A percentile compares a stretch with the other conserved stretches of the same genome.
Conservation (phyloP, 2,797 vertebrate genomes). For the Numenius phaeopus region DNA sequence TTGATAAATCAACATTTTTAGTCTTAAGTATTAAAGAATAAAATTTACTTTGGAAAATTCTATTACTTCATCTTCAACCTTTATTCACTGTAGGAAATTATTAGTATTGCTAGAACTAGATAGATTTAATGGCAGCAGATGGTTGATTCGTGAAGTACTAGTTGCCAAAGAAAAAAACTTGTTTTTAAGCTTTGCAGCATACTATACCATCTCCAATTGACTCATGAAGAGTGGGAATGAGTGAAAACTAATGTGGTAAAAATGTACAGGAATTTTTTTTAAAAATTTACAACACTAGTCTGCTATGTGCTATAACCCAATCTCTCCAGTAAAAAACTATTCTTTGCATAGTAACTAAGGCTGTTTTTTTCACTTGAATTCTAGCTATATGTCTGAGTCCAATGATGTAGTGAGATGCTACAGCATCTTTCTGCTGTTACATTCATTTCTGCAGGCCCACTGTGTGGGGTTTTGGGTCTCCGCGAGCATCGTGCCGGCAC, state of each 20-base stretch:
- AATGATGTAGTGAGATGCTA: background rate
- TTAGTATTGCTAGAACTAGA: conserved; percentile 55
- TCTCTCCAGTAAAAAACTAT: background rate
- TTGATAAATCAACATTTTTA: conserved; percentile 21
- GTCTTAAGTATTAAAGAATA: conserved; percentile 4
- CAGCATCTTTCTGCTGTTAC: background rate
- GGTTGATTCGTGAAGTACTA: conserved; percentile 63
- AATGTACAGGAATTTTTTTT: conserved; percentile 28
- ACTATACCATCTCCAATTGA: conserved; percentile 61
- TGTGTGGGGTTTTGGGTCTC: background rate
- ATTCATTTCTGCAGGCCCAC: background rate
- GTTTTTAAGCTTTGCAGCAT: conserved; percentile 58
- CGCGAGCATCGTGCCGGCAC: background rate
- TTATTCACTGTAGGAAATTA: conserved; percentile 61
- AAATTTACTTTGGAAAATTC: conserved; percentile 43
- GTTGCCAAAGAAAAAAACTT: conserved; percentile 63
- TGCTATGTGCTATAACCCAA: background rate
- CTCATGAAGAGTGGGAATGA: conserved; percentile 70
- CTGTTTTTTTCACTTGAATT: background rate
- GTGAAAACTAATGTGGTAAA: conserved; percentile 42
- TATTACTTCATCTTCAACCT: conserved; percentile 56
- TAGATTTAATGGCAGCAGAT: conserved; percentile 69
- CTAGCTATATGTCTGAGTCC: background rate
- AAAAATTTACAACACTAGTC: background rate
- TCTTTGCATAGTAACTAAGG: background rate